Evolutionary conservation across 1,140 invertebrate genomes (phyloP).

Genomic region (Arion vulgaris): DNA sequence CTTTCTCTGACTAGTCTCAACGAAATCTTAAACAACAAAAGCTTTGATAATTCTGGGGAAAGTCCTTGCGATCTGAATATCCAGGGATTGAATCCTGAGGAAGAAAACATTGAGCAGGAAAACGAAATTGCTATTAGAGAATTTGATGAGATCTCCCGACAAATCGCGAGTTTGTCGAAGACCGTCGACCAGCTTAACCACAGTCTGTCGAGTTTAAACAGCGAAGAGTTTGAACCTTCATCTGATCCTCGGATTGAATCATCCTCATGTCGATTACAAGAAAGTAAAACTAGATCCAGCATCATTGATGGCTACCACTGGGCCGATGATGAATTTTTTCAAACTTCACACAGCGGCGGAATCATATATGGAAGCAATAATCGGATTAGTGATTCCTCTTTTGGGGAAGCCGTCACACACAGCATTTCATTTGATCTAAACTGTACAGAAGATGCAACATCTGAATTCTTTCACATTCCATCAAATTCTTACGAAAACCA

Average conservation of each 20-base stretch:
- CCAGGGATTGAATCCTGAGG: not conserved
- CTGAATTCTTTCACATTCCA: conserved; percentile 32
- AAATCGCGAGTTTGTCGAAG: conserved; percentile 63
- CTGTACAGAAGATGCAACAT: conserved; percentile 38
- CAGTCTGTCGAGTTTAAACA: conserved; percentile 64
- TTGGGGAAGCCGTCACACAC: not conserved
- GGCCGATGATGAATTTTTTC: conserved; percentile 64
- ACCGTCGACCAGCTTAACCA: conserved; percentile 64
- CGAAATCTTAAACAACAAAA: conserved; percentile 30
- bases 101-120: conserved; percentile 9
- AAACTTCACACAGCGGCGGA: conserved; percentile 61
- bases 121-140: conserved; percentile 45
- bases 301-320: conserved; percentile 63
- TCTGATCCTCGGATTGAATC: not conserved
- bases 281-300: conserved; percentile 38
- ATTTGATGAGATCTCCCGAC: conserved; percentile 65
- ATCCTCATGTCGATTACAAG: not conserved
- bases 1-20: conserved; percentile 22
- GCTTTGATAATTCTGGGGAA: conserved; percentile 32
- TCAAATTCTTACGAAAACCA: not conserved
- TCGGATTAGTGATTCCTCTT: conserved; percentile 8
- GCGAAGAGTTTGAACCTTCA: conserved; percentile 51
- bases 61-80: not conserved
- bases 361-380: not conserved
- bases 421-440: conserved; percentile 8